Base-by-base conservation (phyloP, 2,888 invertebrate species). In the Eilema sororculum region DNA sequence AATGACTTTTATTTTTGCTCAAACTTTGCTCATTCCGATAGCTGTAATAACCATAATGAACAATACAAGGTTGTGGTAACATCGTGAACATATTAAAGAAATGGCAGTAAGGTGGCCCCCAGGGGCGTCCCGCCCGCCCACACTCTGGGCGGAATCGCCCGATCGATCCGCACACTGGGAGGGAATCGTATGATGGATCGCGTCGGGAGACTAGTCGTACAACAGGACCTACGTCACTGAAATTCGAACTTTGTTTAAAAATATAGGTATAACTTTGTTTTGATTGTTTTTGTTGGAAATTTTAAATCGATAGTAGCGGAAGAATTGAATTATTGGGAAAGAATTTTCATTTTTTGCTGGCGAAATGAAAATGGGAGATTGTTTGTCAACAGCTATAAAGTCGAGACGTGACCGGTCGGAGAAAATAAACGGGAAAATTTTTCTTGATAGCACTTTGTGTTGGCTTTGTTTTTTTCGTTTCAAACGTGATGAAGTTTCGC, bases 91-190 rank as follows among this genome's bases (percentile, higher is more conserved):
- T 81, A 80, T 79, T 72, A 78, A 76, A 85, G 83, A 76, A 79
- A 85, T 83, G 82, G 82, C 81, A 84, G 79, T 80, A 74, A 78
- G 78, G 84, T 68, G 68, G 72, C 70, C 70, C 74, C 65, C 73
- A 61, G 77, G 85, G 78, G 79, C 79, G 85, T 81, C 73, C 78
- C 83, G 76, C 83, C 87, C 86, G 78, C 86, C 86, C 83, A 77
- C 79, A 71, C 65, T 68, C 73, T 62, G 83, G 83, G 85, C 81
- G 85, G 74, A 68, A 70, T 80, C 69, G 75, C 52, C 52, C 78
- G 80, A 85, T 79, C 78, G 80, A 78, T 84, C 77, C 56, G 62
- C 20, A 46, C 68, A 72, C 74, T 62, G 78, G 81, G 83, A 78
- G 83, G 75, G 76, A 70, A 67, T 79, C 68, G 67, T 52, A 52